These are phyloP conservation scores for Agonopterix alstromeriana DNA, from an alignment of 2,888 invertebrate genomes.

Conservation along the genomic window DNA sequence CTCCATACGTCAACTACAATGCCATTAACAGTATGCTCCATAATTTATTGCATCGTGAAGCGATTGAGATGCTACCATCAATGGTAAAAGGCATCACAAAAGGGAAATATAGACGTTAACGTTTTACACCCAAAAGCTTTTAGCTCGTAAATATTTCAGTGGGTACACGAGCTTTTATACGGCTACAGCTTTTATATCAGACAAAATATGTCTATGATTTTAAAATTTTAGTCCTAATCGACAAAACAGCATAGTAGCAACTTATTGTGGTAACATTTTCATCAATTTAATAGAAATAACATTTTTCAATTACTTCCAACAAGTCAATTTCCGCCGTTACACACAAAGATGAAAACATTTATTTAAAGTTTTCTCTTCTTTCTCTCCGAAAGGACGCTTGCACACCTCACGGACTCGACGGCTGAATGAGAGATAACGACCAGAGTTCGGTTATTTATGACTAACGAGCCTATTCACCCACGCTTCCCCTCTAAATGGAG, in stretches of 20 bases:
- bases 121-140: slow-evolving; percentile 66
- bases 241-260: background rate
- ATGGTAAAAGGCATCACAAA: slow-evolving; percentile 37
- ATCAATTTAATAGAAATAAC: background rate
- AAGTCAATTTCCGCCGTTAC: slow-evolving; percentile 7
- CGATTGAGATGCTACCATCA: slow-evolving; percentile 32
- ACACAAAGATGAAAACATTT: slow-evolving; percentile 19
- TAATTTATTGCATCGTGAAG: slow-evolving; percentile 24
- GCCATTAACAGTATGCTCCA: background rate
- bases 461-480: slow-evolving; percentile 71
- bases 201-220: slow-evolving; percentile 16
- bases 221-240: slow-evolving; percentile 1
- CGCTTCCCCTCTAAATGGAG: slow-evolving; percentile 58
- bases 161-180: slow-evolving; percentile 28
- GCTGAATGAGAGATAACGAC: slow-evolving; percentile 69
- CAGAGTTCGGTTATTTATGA: slow-evolving; percentile 71
- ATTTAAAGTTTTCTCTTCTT: slow-evolving; percentile 21
- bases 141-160: slow-evolving; percentile 52
- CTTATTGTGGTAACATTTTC: background rate
- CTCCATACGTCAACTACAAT: too few relatives aligned
- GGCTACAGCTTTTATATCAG: slow-evolving; percentile 24
- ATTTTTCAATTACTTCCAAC: background rate
- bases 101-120: slow-evolving; percentile 46
- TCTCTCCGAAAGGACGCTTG: slow-evolving; percentile 13
- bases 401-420: slow-evolving; percentile 35